These are phyloP conservation scores for Cyphomyrus plagiostoma DNA, from an alignment of 2,113 vertebrate species.

Conservation along the genomic window DNA sequence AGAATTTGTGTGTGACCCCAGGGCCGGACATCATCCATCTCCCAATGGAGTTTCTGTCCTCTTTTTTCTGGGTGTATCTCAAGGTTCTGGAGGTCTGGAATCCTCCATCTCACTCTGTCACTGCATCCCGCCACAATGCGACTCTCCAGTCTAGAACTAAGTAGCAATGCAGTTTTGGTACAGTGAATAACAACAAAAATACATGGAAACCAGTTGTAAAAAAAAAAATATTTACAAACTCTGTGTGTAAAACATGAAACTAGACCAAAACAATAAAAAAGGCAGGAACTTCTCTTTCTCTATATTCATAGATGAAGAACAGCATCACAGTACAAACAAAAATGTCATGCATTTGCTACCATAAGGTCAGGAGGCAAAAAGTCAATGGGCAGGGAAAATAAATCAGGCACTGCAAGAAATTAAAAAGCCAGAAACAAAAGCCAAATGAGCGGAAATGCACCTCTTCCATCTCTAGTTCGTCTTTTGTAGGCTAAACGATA, in stretches of 20 bases:
- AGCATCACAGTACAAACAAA: not conserved
- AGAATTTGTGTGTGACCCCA: conserved; percentile 4
- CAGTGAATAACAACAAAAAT: not conserved
- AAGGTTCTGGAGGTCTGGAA: not conserved
- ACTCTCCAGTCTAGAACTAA: not conserved
- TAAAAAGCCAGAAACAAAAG: not conserved
- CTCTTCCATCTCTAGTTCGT: not conserved
- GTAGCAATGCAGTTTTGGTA: not conserved
- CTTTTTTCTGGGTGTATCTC: not conserved
- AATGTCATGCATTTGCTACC: not conserved
- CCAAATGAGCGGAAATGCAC: not conserved
- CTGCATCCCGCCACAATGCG: not conserved
- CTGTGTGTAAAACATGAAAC: not conserved
- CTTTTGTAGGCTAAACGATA: not conserved
- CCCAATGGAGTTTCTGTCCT: not conserved
- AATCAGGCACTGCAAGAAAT: not conserved
- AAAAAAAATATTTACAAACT: not conserved
- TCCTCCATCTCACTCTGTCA: not conserved
- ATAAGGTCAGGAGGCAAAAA: not conserved
- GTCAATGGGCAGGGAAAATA: not conserved
- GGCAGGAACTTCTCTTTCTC: not conserved
- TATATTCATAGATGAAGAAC: not conserved
- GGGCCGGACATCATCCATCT: conserved; percentile 6
- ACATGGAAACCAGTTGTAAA: not conserved
- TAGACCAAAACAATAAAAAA: not conserved